Evolutionary conservation across 2,113 vertebrate species (phyloP).

Genomic region (Sinocyclocheilus anophthalmus): DNA sequence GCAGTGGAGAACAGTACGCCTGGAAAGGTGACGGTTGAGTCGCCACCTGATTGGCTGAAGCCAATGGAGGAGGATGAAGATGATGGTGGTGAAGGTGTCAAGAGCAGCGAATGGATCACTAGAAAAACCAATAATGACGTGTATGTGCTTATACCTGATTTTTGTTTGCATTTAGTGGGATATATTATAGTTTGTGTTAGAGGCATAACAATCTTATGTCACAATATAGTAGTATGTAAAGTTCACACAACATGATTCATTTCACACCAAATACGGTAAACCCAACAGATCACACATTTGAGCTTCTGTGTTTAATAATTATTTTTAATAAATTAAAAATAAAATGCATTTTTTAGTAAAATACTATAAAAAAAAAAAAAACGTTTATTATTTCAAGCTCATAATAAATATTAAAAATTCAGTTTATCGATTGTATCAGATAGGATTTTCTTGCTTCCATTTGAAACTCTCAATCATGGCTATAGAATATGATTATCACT

Average conservation of each 20-base stretch:
- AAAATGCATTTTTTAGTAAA: too few relatives aligned
- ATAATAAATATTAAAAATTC: too few relatives aligned
- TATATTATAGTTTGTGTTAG: not conserved
- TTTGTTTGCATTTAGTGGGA: not conserved
- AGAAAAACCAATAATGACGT: constrained; percentile 4
- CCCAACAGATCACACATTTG: too few relatives aligned
- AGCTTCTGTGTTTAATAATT: too few relatives aligned
- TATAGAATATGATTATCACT: not conserved
- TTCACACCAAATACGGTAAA: too few relatives aligned
- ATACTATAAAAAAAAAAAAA: too few relatives aligned
- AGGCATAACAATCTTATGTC: not conserved
- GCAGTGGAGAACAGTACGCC: not conserved
- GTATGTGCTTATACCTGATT: constrained; percentile 42
- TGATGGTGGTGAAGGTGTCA: constrained; percentile 25
- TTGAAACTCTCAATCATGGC: not conserved
- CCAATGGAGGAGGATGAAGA: constrained; percentile 58
- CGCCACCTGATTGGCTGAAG: constrained; percentile 55
- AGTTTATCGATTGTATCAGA: too few relatives aligned
- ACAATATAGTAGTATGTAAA: too few relatives aligned
- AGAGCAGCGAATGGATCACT: not conserved
- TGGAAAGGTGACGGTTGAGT: not conserved
- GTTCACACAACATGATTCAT: too few relatives aligned
- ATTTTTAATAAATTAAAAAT: too few relatives aligned
- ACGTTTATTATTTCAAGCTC: too few relatives aligned
- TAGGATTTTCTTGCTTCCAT: not conserved